A percentile compares a stretch with the other conserved stretches of the same genome.
Evolutionary conservation across 2,797 vertebrate species (phyloP).

Genomic region (Prionace glauca): DNA sequence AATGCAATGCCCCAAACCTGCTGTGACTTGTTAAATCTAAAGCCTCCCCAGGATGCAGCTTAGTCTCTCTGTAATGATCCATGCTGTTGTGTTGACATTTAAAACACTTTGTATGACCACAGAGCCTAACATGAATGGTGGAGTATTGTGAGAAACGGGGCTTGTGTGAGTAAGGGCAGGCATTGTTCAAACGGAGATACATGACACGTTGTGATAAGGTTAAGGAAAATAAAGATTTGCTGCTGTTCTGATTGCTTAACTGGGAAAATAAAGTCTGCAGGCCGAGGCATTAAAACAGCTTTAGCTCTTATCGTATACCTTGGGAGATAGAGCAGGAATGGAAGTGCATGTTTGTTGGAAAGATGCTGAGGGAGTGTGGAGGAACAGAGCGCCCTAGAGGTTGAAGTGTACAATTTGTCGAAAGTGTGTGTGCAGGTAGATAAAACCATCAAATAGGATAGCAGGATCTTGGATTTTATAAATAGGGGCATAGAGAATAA

Average conservation of each 20-base stretch:
- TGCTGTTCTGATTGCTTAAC: background rate
- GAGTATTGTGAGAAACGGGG: background rate
- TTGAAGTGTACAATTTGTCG: background rate
- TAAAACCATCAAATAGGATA: background rate
- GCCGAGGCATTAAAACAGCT: background rate
- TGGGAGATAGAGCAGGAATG: background rate
- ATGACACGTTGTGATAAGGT: background rate
- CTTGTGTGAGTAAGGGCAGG: background rate
- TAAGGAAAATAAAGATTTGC: conserved; percentile 27
- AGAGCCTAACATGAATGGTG: conserved; percentile 14
- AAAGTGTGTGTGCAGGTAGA: background rate
- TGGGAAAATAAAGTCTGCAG: background rate
- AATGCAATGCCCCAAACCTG: conserved; percentile 36
- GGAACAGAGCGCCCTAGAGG: background rate
- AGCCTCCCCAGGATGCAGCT: conserved; percentile 34
- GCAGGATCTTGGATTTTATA: background rate
- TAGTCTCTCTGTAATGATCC: conserved; percentile 35
- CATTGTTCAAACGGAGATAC: background rate
- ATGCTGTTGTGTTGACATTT: conserved; percentile 36
- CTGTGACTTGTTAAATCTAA: conserved; percentile 36
- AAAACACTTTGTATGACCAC: conserved; percentile 34
- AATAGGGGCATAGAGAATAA: background rate
- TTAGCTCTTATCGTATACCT: background rate
- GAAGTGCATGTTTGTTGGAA: background rate
- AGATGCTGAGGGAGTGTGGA: background rate